Base-by-base conservation (phyloP, 2,888 invertebrate genomes). In the Rapana venosa region DNA sequence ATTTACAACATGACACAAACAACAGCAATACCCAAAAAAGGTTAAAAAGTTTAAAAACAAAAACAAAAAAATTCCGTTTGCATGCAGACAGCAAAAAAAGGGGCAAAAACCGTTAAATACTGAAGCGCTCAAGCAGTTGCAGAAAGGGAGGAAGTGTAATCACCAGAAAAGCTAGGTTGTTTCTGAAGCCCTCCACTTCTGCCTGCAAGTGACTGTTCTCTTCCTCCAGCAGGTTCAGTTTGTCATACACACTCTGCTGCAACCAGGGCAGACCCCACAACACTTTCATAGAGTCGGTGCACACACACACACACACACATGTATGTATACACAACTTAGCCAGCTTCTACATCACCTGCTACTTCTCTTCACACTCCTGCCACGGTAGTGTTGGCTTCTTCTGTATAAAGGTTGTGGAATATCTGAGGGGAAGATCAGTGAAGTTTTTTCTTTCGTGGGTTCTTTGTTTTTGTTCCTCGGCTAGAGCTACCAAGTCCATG, bases 151-250 rank as follows among this genome's bases (percentile, higher is more conserved):
- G 35, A 87, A 56, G 58, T 30, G 77, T 81, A 88, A 35, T 89
- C 89, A 89, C 89, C 89, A 89, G 85, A 61, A 89, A 58, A 30
- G 89, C 89, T 70, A 89, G 74, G 89, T 85, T 89, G 89, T 85
- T 89, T 89, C 56, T 89, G 84, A 89, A 89, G n/a, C 85, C 89
- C 85, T 84, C 89, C 70, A 89, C 30, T 56, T 89, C 85, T n/a
- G 89, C 89, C 56, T 89, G 89, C 83, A 89, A 58, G 35, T 36
- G 89, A 89, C 85, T 89, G 85, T 89, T 89, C 61, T 89, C 89
- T 58, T 84, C 74, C 74, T 89, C 70, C 83, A 89, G 89, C 22
- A 74, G 85, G 85, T 32, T 85, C 35, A 89, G 61, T 85, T 89
- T 84, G 8, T 89, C 89, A 89, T 56, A 58, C 20, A 84, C 61